These are phyloP conservation scores for Cavia aperea DNA, from an alignment of 2,113 vertebrate species.

Conservation along the genomic window DNA sequence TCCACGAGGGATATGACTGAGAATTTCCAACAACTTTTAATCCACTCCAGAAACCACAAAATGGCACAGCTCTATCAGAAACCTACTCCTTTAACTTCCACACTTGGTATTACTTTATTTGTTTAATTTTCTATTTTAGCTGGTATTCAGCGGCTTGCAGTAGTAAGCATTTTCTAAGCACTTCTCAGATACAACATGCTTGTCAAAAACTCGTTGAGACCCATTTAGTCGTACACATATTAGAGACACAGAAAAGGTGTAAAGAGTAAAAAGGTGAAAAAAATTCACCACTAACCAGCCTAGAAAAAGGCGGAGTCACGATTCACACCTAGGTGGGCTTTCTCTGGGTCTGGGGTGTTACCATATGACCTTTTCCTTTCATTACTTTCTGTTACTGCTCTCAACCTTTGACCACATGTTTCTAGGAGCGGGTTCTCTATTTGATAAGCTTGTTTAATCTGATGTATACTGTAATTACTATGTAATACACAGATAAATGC, in stretches of 20 bases:
- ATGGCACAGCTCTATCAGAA: not conserved
- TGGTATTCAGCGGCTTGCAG: not conserved
- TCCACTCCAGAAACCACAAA: not conserved
- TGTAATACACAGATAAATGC: not conserved
- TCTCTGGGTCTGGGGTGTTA: not conserved
- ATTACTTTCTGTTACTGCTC: not conserved
- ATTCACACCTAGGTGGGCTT: not conserved
- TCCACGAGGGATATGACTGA: not conserved
- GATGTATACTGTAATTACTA: slow-evolving; percentile 2
- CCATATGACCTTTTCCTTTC: not conserved
- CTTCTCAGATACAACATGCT: not conserved
- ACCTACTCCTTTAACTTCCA: not conserved
- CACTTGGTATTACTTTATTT: not conserved
- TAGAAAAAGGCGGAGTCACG: not conserved
- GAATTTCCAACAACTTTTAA: slow-evolving; percentile 27
- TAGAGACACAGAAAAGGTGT: not conserved
- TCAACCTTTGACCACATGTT: not conserved
- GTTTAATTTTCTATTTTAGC: not conserved
- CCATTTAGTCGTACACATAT: not conserved
- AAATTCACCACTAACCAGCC: not conserved
- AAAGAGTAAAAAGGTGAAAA: not conserved
- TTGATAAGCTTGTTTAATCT: slow-evolving; percentile 44
- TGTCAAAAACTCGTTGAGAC: not conserved
- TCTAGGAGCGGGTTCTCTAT: not conserved
- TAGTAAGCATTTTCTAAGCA: not conserved